Evolutionary conservation across 92 coral and sea anemone species (phyloP).

Genomic region (Desmophyllum pertusum): DNA sequence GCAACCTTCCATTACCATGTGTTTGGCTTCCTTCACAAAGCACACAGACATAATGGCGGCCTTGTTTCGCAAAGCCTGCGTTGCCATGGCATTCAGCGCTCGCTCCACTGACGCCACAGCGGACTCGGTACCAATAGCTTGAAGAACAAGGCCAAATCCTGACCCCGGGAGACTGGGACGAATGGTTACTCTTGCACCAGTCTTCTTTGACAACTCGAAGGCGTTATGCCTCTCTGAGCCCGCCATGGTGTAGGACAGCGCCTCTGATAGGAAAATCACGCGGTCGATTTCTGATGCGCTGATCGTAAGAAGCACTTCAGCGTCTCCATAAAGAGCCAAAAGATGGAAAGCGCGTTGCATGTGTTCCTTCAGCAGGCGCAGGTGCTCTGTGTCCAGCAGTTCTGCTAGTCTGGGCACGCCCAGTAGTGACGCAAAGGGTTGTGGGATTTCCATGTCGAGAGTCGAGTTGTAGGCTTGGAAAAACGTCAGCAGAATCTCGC

Average conservation of each 20-base stretch:
- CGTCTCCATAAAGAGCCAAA: conserved; percentile 86
- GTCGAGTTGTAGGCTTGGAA: conserved; percentile 69
- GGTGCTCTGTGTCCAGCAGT: conserved; percentile 67
- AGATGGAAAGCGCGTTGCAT: conserved; percentile 95
- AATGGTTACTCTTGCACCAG: conserved; percentile 87
- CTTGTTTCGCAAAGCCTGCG: conserved; percentile 67
- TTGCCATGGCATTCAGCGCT: conserved; percentile 71
- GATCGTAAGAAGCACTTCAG: conserved; percentile 64
- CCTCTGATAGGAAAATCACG: conserved; percentile 72
- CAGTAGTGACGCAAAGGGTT: conserved; percentile 64
- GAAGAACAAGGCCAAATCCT: conserved; percentile 76
- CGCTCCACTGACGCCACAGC: conserved; percentile 88
- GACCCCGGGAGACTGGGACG: conserved; percentile 87
- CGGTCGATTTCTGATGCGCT: conserved; percentile 83
- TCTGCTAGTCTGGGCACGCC: conserved; percentile 72
- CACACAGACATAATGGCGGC: conserved; percentile 88
- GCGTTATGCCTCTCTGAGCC: conserved; percentile 87
- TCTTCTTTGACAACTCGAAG: conserved; percentile 70
- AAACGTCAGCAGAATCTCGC: conserved; percentile 79
- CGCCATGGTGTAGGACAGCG: conserved; percentile 72
- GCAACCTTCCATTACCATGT: conserved; percentile 84
- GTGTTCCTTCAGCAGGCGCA: conserved; percentile 83
- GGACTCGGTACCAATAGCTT: conserved; percentile 91
- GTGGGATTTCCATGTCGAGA: conserved; percentile 60
- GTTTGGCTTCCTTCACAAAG: conserved; percentile 91